Base-by-base conservation (phyloP, 2,888 invertebrate species). In the Xanthorhoe designata region DNA sequence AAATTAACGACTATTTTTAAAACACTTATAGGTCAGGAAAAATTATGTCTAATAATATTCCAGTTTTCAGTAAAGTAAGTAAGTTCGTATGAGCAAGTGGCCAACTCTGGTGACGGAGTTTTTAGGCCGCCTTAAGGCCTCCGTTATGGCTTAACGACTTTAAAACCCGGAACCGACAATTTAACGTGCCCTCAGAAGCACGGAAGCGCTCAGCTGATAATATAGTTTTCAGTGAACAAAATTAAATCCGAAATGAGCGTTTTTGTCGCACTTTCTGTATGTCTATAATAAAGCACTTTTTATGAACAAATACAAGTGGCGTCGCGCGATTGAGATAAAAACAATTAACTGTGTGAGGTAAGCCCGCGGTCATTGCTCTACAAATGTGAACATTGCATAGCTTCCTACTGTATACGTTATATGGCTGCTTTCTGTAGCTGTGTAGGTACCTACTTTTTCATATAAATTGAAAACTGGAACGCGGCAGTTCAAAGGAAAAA, bases 321-420 rank as follows among this genome's bases (percentile, higher is more conserved):
- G 38, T 13, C 18, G 51, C 62, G 6, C 29, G 64, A 64, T 68
- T 64, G 45, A 64, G 64, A 62, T 68, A 50, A 68, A 64, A 69
- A 67, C 66, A 71, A 68, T 68, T 68, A 64, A 61, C 57, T 57
- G 64, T 60, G 50, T 56, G 61, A 60, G 63, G 64, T 57, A 54
- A 47, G 52, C 49, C 52, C 35, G 61, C 56, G 68, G 61, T 61
- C 68, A 61, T 68, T 64, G 64, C 63, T 42, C 63, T n/a, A 29
- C 38, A 50, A 51, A 64, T 42, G 32, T 29, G 15, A 56, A 77
- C 74, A 45, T 24, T 19, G 13, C 32, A 32, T 47, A 17, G 17
- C 19, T 10, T 9, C 47, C n/a, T 49, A 35, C 18, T 0, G 38
- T 47, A 10, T 55, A 47, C 15, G 47, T 42, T 42, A 42, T 10